A percentile compares a stretch with the other conserved stretches of the same genome.
phyloP scores from a whole-genome alignment of 2,113 vertebrate genomes.

The Tinamus guttatus region DNA sequence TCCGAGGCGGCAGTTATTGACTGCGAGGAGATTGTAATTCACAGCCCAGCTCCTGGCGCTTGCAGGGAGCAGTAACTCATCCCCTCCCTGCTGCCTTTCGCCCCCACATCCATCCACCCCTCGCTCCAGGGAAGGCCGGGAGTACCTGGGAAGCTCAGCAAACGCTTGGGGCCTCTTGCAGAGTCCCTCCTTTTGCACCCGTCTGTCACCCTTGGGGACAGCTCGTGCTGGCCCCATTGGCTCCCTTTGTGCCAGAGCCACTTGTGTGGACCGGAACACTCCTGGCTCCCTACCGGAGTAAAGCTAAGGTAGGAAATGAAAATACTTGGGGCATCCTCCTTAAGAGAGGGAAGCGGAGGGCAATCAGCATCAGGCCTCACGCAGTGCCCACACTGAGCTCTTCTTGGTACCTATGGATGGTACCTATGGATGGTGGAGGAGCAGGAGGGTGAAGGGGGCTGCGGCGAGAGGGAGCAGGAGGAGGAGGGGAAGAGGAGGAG shows the following conservation, averaged over 20 bases:
- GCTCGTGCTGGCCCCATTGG: accelerated
- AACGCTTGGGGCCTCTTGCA: neutral
- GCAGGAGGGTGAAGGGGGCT: no score
- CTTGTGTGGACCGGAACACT: neutral
- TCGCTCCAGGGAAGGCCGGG: neutral
- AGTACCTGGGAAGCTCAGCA: neutral
- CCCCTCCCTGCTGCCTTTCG: neutral
- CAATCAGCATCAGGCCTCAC: neutral
- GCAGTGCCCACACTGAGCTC: no score
- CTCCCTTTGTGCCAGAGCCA: accelerated
- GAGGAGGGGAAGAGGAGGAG: no score
- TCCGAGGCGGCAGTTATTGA: neutral
- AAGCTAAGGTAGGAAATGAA: neutral
- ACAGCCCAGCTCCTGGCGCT: neutral
- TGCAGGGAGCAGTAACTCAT: neutral
- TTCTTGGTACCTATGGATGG: accelerated
- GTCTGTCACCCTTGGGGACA: neutral
- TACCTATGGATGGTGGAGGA: neutral
- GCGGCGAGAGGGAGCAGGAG: no score
- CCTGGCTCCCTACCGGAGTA: neutral
- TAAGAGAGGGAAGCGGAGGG: neutral
- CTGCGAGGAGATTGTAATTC: neutral
- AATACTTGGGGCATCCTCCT: neutral
- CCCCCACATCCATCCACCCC: no score
- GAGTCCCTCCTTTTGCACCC: neutral